Evolutionary conservation across 2,113 vertebrate genomes (phyloP).

Genomic region (Ophthalmolycus amberensis): DNA sequence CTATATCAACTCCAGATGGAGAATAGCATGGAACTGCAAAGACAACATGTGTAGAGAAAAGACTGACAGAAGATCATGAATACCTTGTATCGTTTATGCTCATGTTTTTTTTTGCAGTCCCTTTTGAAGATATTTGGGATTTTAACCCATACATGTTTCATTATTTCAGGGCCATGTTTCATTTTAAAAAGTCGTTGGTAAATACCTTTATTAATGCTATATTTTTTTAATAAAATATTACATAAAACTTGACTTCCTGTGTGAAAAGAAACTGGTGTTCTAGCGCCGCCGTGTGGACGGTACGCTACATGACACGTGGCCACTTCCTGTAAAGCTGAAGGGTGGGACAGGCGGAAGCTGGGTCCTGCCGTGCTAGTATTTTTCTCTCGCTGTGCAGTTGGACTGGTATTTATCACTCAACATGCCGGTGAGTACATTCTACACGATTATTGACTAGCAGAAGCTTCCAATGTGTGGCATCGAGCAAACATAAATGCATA

Average conservation of each 20-base stretch:
- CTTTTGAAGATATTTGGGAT: not conserved
- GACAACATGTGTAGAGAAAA: not conserved
- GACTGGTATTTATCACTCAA: constrained; percentile 65
- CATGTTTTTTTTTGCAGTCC: not conserved
- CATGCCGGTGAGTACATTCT: constrained; percentile 88
- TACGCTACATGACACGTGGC: not conserved
- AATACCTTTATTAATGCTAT: constrained; percentile 42
- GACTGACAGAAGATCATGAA: not conserved
- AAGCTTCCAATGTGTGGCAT: accelerated
- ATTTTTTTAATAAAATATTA: constrained; percentile 63
- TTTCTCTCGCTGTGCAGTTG: constrained; percentile 57
- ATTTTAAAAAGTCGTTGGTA: constrained; percentile 12
- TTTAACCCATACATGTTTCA: not conserved
- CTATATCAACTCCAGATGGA: not conserved
- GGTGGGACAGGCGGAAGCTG: constrained; percentile 86
- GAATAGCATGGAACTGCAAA: not conserved
- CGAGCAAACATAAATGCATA: not conserved
- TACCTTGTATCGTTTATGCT: not conserved
- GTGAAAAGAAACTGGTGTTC: not conserved
- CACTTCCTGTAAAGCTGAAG: constrained; percentile 79
- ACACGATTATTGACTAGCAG: accelerated
- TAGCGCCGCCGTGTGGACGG: constrained; percentile 59
- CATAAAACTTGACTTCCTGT: not conserved
- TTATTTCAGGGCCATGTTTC: not conserved
- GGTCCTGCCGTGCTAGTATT: constrained; percentile 35